Evolutionary conservation across 2,888 invertebrate genomes (phyloP), one percentile per base, ranked within the genome.

Genomic region (Ophion slaviceki): DNA sequence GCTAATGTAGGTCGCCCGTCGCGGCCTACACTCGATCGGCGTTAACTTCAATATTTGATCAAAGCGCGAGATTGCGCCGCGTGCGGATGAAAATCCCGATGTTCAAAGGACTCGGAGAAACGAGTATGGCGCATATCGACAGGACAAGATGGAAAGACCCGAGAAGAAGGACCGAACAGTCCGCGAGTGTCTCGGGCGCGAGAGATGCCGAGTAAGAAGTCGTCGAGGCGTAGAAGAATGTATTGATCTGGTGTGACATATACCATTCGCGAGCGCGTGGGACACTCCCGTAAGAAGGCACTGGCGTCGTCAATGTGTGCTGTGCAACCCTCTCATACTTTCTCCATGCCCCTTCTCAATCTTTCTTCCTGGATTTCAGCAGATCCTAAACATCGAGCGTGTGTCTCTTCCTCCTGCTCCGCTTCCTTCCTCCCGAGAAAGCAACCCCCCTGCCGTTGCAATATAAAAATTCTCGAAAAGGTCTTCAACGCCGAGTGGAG

Each of bases 241-340:
- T 93, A 93, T 93, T 92, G 92, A 93, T 93, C 91, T 91, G 90
- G 88, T 76, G 89, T 92, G 92, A 93, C 92, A 92, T 92, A 89
- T 92, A 89, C 90, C 91, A 91, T 91, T 89, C 90, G 90, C 89
- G 90, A 90, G 90, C 89, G 90, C 90, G 90, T 90, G 89, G 90
- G 91, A 89, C 68, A 75, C 74, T 80, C 90, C 90, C 89, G 91
- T 90, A 90, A 91, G 89, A 86, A 81, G 90, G 90, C 90, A 92
- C 91, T 91, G 91, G 89, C 91, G 91, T 90, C 89, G 91, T 59
- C 74, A 68, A 66, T 92, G 80, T 86, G 84, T 83, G 86, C 87
- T 87, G 87, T 80, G 86, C 3, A 47, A 47, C 78, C 68, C 47
- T 68, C 61, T 59, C 68, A 20, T 36, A 24, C 62, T 8, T 40